phyloP scores from a whole-genome alignment of 1,140 invertebrate genomes.

The Homalodisca vitripennis region DNA sequence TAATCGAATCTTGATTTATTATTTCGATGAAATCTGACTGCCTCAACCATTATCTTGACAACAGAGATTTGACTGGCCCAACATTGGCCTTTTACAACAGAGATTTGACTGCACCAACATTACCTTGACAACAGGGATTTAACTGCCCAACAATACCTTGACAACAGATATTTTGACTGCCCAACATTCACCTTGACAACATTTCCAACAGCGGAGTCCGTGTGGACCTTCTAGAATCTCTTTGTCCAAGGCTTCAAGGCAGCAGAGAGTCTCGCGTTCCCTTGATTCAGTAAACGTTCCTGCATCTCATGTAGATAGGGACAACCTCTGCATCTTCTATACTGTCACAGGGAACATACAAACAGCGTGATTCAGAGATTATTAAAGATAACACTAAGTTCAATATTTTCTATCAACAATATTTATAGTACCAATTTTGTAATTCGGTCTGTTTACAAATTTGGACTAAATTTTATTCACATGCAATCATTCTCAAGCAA shows the following conservation, averaged over 20 bases:
- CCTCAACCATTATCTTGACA: too few species aligned
- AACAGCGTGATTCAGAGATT: too few species aligned
- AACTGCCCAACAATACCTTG: neutral
- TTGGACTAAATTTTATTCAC: too few species aligned
- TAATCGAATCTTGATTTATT: neutral
- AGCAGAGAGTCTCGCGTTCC: slow-evolving; percentile 49
- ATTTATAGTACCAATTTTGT: too few species aligned
- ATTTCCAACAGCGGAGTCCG: slow-evolving; percentile 62
- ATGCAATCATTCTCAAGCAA: too few species aligned
- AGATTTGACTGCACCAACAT: neutral
- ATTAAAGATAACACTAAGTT: too few species aligned
- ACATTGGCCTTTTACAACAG: neutral
- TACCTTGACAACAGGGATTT: neutral
- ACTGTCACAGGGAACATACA: too few species aligned
- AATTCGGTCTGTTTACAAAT: too few species aligned
- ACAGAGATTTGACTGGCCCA: neutral
- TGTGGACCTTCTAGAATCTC: slow-evolving; percentile 44
- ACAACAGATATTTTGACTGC: neutral
- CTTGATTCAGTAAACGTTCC: slow-evolving; percentile 73
- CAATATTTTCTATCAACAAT: too few species aligned
- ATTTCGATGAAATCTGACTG: too few species aligned
- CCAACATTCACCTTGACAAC: slow-evolving; percentile 71
- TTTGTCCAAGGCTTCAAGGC: slow-evolving; percentile 40
- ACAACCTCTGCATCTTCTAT: slow-evolving; percentile 72
- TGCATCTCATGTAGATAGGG: slow-evolving; percentile 90